A percentile compares a stretch with the other conserved stretches of the same genome.
These are phyloP conservation scores for Argyra leucocephala DNA, from an alignment of 2,888 invertebrate genomes.

Conservation along the genomic window DNA sequence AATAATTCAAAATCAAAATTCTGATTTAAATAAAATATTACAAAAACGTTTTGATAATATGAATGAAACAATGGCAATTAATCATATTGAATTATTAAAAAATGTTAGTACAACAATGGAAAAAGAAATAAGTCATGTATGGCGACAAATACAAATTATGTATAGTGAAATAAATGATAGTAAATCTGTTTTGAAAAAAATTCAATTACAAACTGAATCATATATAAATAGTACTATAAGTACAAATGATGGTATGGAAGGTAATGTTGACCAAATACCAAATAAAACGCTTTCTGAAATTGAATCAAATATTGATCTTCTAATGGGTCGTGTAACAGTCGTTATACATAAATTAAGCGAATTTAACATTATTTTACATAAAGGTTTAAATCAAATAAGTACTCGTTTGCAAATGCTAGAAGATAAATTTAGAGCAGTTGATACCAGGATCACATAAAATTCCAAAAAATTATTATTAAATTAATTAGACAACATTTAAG, in stretches of 20 bases:
- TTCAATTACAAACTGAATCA: conserved; percentile 62
- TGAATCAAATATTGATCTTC: conserved; percentile 71
- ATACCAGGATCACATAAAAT: conserved; percentile 55
- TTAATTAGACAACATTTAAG: too few species aligned
- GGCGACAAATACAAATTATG: conserved; percentile 85
- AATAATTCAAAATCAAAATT: conserved; percentile 55
- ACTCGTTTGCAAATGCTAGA: conserved; percentile 56
- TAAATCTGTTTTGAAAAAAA: conserved; percentile 61
- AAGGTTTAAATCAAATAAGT: conserved; percentile 61
- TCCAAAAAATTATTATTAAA: conserved; percentile 36
- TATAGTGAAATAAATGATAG: conserved; percentile 71
- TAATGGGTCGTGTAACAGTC: conserved; percentile 66
- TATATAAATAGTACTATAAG: conserved; percentile 70
- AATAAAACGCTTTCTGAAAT: conserved; percentile 65
- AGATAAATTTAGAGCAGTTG: conserved; percentile 45
- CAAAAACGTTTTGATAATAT: conserved; percentile 60
- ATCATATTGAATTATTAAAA: conserved; percentile 60
- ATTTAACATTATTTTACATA: conserved; percentile 65
- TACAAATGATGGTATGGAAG: conserved; percentile 69
- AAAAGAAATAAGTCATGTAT: conserved; percentile 72
- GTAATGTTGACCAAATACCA: conserved; percentile 68
- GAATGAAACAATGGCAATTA: conserved; percentile 57
- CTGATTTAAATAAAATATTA: conserved; percentile 56
- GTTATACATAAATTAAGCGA: conserved; percentile 77
- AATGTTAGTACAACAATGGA: conserved; percentile 71